Evolutionary conservation across 2,888 invertebrate genomes (phyloP).

Genomic region (Rhabditoides inermis): DNA sequence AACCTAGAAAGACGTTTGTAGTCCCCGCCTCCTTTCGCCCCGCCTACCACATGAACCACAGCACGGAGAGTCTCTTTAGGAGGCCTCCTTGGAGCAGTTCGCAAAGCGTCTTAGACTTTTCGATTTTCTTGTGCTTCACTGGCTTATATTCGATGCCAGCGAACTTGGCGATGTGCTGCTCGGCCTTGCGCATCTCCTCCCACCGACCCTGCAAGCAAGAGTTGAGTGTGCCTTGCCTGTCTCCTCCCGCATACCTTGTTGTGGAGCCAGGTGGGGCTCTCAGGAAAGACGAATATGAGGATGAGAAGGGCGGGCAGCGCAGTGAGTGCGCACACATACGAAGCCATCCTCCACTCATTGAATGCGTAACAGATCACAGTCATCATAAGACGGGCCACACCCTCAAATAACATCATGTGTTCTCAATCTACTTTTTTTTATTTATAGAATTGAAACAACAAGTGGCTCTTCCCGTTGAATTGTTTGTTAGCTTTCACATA

Average conservation of each 20-base stretch:
- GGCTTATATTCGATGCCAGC: conserved; percentile 25
- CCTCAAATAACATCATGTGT: too few relatives aligned
- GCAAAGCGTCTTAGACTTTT: conserved; percentile 15
- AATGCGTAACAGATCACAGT: conserved; percentile 28
- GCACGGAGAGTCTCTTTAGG: conserved; percentile 16
- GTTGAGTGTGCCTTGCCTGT: not conserved
- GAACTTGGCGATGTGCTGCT: conserved; percentile 20
- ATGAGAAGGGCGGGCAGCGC: conserved; percentile 25
- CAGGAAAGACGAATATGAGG: conserved; percentile 28
- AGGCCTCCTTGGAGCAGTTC: conserved; percentile 16
- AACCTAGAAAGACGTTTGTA: conserved; percentile 7
- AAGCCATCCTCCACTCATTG: conserved; percentile 22
- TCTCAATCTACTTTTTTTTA: too few relatives aligned
- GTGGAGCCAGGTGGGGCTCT: conserved; percentile 40
- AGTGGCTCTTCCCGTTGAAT: too few relatives aligned
- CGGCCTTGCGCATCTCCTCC: conserved; percentile 23
- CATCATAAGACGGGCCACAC: conserved; percentile 21
- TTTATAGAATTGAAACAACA: too few relatives aligned
- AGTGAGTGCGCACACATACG: conserved; percentile 23
- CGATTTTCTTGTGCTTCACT: conserved; percentile 10
- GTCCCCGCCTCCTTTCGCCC: not conserved
- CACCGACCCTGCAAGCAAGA: conserved; percentile 5
- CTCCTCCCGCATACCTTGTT: too few relatives aligned
- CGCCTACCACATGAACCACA: conserved; percentile 35
- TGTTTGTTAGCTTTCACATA: too few relatives aligned